Base-by-base conservation (phyloP, 2,888 invertebrate species). In the Parnassius orleans region DNA sequence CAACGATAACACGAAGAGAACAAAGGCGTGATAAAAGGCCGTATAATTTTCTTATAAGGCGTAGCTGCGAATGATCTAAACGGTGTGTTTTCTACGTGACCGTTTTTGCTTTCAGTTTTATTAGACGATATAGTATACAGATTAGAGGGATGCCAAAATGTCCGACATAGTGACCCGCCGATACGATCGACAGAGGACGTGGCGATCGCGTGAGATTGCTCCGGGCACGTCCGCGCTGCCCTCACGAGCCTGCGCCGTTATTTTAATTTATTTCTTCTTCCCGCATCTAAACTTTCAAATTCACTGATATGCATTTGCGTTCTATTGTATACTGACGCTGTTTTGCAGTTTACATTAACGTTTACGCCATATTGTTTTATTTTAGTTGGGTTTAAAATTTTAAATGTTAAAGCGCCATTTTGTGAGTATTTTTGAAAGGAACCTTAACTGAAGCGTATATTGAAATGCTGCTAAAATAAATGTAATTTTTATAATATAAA, bases 191-290 rank as follows among this genome's bases (percentile, higher is more conserved):
- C 66, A 55, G 68, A 71, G 73, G 77, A 73, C 73, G 72, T 58
- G 56, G 70, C 70, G 87, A 85, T 86, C 82, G 87, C 86, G 87
- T 85, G 86, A 83, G 87, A 86, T 86, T 81, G 73, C 72, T 69
- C 67, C 73, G 76, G 72, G 77, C 86, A 85, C 85, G 84, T 84
- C 79, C 71, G 71, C 72, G 73, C 74, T 81, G 78, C 81, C 69
- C 72, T 77, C 75, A 68, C 72, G 69, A 70, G 68, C 66, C 69
- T 63, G 66, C 43, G 63, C 73, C 74, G 72, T 75, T 75, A 73
- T 72, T 75, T 74, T 72, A 72, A 72, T 72, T 76, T 74, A 72
- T 70, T 66, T 69, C 67, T 67, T 69, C 66, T 72, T 62, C 63
- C 59, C 62, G 51, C 65, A 63, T 66, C 59, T 60, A 60, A 65